Evolutionary conservation across 2,888 invertebrate genomes (phyloP).

Genomic region (Clepsis dumicolana): DNA sequence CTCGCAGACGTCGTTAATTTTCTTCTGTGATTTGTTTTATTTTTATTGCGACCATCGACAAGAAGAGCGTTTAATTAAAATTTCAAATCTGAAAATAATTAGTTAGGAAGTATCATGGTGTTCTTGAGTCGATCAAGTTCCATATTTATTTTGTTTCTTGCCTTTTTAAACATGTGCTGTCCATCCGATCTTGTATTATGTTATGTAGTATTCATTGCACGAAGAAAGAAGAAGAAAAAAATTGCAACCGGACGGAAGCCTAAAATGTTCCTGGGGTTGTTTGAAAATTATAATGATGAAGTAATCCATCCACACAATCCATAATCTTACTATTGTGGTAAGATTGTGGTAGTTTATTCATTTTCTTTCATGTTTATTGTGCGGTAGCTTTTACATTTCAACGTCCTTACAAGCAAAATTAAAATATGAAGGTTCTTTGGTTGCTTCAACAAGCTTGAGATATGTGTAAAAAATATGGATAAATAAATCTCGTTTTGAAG

Average conservation of each 20-base stretch:
- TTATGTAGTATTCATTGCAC: background rate
- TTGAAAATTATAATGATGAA: background rate
- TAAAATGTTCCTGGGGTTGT: background rate
- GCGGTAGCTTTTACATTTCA: too few relatives aligned
- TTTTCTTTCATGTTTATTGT: too few relatives aligned
- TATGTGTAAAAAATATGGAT: too few relatives aligned
- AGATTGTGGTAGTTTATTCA: too few relatives aligned
- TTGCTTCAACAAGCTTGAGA: too few relatives aligned
- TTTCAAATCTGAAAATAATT: conserved; percentile 27
- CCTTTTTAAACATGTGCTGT: background rate
- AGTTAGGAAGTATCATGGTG: background rate
- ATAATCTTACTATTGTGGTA: too few relatives aligned
- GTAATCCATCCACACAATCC: too few relatives aligned
- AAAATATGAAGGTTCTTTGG: too few relatives aligned
- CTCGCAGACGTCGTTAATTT: conserved; percentile 41
- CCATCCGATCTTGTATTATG: too few relatives aligned
- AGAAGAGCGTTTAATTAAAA: conserved; percentile 38
- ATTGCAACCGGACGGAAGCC: background rate
- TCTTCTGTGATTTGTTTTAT: conserved; percentile 33
- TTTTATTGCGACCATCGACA: conserved; percentile 38
- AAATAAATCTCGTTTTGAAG: too few relatives aligned
- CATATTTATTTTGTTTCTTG: background rate
- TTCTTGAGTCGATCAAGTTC: background rate
- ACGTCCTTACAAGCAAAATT: too few relatives aligned
- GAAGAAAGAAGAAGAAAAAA: background rate